Evolutionary conservation across 2,113 vertebrate species (phyloP).

Genomic region (Trogon surrucura): DNA sequence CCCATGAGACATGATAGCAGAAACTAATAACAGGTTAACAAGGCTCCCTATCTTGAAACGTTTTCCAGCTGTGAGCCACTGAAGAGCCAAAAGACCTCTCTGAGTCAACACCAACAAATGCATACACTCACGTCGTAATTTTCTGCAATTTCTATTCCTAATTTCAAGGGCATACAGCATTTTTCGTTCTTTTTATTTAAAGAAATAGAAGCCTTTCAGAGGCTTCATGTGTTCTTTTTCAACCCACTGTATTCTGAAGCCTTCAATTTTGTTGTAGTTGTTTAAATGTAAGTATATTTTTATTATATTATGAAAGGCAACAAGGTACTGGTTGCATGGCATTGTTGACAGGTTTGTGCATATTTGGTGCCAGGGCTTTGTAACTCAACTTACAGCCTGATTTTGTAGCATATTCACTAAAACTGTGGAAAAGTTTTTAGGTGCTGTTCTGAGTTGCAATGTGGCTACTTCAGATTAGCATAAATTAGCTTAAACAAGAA

Average conservation of each 20-base stretch:
- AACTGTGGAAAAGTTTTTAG: not conserved
- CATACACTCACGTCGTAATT: not conserved
- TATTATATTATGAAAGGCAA: not conserved
- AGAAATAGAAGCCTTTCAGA: slow-evolving; percentile 6
- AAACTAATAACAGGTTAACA: slow-evolving; percentile 39
- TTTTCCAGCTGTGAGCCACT: slow-evolving; percentile 60
- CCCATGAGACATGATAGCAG: slow-evolving; percentile 58
- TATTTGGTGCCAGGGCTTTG: not conserved
- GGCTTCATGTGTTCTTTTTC: not conserved
- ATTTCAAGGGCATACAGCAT: not conserved
- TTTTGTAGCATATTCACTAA: not conserved
- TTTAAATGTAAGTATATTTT: not conserved
- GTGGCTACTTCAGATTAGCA: not conserved
- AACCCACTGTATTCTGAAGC: not conserved
- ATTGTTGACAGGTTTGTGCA: not conserved
- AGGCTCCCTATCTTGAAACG: slow-evolving; percentile 42
- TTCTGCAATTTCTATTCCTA: slow-evolving; percentile 23
- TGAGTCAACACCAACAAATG: slow-evolving; percentile 42
- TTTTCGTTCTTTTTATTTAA: slow-evolving; percentile 5
- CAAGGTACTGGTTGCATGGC: not conserved
- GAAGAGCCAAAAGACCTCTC: slow-evolving; percentile 37
- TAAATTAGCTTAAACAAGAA: not conserved
- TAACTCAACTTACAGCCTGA: not conserved
- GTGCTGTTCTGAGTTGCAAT: not conserved
- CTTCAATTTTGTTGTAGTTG: not conserved